These are phyloP conservation scores for Gyps fulvus DNA, from an alignment of 2,113 vertebrate species.

Conservation along the genomic window DNA sequence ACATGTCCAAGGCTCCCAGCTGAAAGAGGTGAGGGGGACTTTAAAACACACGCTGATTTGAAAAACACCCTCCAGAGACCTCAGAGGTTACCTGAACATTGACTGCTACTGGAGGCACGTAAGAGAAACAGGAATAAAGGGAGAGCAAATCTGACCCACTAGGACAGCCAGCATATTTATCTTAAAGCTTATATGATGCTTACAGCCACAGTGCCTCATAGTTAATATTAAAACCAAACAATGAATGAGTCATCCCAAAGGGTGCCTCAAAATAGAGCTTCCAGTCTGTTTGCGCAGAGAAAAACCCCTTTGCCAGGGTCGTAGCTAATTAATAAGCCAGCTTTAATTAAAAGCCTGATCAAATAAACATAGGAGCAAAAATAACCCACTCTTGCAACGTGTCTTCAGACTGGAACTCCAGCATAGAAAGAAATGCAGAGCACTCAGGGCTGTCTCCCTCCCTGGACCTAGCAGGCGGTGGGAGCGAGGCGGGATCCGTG, in stretches of 20 bases:
- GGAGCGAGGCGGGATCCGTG: accelerated
- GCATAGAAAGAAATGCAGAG: neutral
- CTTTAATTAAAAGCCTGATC: constrained; percentile 13
- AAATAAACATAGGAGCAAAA: neutral
- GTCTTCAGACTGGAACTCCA: neutral
- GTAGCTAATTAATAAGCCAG: neutral
- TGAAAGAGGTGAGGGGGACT: neutral
- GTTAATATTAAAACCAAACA: neutral
- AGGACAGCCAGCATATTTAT: neutral
- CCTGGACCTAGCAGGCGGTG: neutral
- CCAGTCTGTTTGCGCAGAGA: neutral
- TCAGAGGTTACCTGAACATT: neutral
- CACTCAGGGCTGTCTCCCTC: neutral
- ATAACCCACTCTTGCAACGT: accelerated
- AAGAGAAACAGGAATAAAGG: neutral
- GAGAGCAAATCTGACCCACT: neutral
- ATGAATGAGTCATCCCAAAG: neutral
- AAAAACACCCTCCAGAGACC: neutral
- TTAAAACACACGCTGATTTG: neutral
- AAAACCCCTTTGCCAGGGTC: neutral
- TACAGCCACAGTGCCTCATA: neutral
- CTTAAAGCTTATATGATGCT: neutral
- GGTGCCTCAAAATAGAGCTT: neutral
- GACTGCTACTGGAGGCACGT: neutral
- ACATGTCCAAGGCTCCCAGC: neutral